These are phyloP conservation scores for Glaucopsyche alexis DNA, from an alignment of 2,888 invertebrate species.

Conservation along the genomic window DNA sequence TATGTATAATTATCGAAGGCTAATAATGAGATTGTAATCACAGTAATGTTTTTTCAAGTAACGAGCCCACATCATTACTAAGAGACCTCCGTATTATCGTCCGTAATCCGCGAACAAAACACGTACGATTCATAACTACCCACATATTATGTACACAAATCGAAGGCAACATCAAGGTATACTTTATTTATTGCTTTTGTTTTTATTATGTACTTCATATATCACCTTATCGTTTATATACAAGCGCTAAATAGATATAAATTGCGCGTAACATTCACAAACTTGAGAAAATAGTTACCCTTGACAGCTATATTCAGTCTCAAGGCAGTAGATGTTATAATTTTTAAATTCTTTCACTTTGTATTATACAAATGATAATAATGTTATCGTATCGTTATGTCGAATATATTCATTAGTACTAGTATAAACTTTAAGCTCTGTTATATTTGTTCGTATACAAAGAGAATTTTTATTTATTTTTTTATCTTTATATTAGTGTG, in stretches of 20 bases:
- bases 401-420: slow-evolving; percentile 56
- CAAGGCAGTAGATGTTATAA: slow-evolving; percentile 50
- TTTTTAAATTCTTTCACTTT: slow-evolving; percentile 36
- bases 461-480: slow-evolving; percentile 55
- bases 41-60: slow-evolving; percentile 78
- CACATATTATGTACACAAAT: slow-evolving; percentile 63
- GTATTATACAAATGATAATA: slow-evolving; percentile 33
- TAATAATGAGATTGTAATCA: slow-evolving; percentile 78
- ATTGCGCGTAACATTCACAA: slow-evolving; percentile 57
- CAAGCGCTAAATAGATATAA: slow-evolving; percentile 55
- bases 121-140: slow-evolving; percentile 56
- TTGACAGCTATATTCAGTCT: slow-evolving; percentile 66
- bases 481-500: slow-evolving; percentile 59
- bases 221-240: slow-evolving; percentile 72
- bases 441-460: slow-evolving; percentile 78
- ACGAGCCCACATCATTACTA: slow-evolving; percentile 59
- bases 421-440: slow-evolving; percentile 66
- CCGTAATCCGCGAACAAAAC: slow-evolving; percentile 52
- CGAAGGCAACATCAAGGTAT: slow-evolving; percentile 79
- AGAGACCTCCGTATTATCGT: slow-evolving; percentile 40
- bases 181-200: slow-evolving; percentile 80
- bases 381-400: slow-evolving; percentile 46
- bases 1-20: slow-evolving; percentile 80
- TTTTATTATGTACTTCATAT: slow-evolving; percentile 73
- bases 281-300: slow-evolving; percentile 50